Evolutionary conservation across 2,888 invertebrate species (phyloP).

Genomic region (Sarcophaga caerulescens): DNA sequence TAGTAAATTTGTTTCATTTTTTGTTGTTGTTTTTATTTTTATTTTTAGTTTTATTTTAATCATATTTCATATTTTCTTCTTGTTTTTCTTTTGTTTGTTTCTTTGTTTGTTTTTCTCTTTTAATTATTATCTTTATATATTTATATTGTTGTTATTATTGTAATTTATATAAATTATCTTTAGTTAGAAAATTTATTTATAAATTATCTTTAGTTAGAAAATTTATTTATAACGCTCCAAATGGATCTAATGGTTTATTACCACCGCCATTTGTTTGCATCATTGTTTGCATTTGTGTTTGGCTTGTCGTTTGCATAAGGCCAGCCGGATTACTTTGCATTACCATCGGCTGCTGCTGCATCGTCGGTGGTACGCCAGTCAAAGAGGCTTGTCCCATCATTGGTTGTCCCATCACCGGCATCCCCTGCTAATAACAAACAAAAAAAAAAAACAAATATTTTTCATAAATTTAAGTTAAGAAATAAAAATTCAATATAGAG

Average conservation of each 20-base stretch:
- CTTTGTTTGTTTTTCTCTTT: no score
- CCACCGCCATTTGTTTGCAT: conserved; percentile 76
- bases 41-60: conserved; percentile 15
- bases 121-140: conserved; percentile 29
- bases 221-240: conserved; percentile 82
- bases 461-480: conserved; percentile 6
- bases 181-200: conserved; percentile 73
- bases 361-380: conserved; percentile 79
- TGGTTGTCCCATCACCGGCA: conserved; percentile 81
- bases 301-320: conserved; percentile 75
- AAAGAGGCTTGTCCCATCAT: conserved; percentile 81
- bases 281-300: conserved; percentile 72
- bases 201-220: conserved; percentile 66
- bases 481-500: conserved; percentile 5
- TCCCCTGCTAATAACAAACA: conserved; percentile 77
- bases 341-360: conserved; percentile 74
- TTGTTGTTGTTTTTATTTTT: conserved; percentile 25
- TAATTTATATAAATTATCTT: conserved; percentile 19
- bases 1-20: conserved; percentile 46
- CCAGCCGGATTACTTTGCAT: conserved; percentile 77
- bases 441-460: conserved; percentile 42
- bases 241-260: conserved; percentile 83
- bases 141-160: conserved; percentile 26
- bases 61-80: conserved; percentile 37
- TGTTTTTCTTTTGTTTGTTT: conserved; percentile 22